Percentiles rank a stretch among this genome's conserved stretches.
These are phyloP conservation scores for Athene cunicularia DNA, from an alignment of 2,113 vertebrate species.

Conservation along the genomic window DNA sequence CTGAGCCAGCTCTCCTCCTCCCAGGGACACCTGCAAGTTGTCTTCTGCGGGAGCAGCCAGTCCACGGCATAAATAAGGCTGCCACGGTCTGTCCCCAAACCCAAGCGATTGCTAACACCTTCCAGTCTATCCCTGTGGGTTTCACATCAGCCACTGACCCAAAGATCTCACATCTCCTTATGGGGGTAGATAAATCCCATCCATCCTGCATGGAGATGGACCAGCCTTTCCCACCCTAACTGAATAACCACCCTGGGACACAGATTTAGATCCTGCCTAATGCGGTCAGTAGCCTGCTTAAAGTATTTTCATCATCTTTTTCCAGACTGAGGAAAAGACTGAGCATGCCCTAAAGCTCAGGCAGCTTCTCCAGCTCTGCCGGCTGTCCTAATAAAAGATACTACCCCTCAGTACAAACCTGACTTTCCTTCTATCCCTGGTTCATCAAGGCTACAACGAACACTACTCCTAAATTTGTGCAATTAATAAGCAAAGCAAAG, in stretches of 20 bases:
- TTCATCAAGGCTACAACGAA: neutral
- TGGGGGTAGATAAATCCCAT: neutral
- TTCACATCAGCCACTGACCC: neutral
- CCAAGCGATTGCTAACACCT: neutral
- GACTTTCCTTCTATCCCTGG: neutral
- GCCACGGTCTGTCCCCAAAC: neutral
- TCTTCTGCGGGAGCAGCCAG: neutral
- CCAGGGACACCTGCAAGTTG: constrained; percentile 32
- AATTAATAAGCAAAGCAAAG: no score
- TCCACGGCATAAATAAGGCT: neutral
- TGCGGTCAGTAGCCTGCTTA: accelerated
- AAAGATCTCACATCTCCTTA: neutral
- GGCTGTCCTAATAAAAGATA: neutral
- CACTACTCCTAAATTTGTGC: neutral
- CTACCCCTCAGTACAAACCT: neutral
- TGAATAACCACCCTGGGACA: accelerated
- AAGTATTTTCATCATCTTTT: neutral
- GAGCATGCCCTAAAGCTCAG: neutral
- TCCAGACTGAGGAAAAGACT: neutral
- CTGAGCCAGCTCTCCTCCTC: neutral
- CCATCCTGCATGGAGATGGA: accelerated
- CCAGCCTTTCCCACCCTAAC: neutral
- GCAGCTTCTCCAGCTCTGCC: neutral
- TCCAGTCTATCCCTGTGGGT: accelerated
- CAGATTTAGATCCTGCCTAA: neutral